Base-by-base conservation (phyloP, 2,888 invertebrate species). In the Odontomyia ornata region DNA sequence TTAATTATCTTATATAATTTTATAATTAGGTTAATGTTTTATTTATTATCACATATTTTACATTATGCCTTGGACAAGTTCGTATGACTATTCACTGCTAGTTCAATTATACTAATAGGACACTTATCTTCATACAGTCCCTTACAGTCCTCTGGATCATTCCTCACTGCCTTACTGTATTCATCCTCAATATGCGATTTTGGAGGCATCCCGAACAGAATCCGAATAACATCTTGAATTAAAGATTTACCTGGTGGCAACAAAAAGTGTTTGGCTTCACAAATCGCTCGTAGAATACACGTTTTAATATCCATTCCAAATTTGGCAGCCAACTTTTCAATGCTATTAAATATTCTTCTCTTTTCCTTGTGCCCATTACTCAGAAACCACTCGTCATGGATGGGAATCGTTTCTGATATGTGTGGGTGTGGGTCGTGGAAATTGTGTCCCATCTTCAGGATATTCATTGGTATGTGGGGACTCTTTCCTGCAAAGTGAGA, bases 281-380 rank as follows among this genome's bases (percentile, higher is more conserved):
- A 93, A 79, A 93, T 90, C 78, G 91, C 89, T 80, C 91, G 89
- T 79, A 92, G 84, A 27, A 93, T 84, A 82, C 93, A 93, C 1
- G 83, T 80, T 62, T 83, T 85, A 9, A 82, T 79, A 76, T 85
- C 82, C 5, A 83, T 78, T 5, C 84, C 85, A 18, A 86, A 76
- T 1, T 85, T 86, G 56, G 3, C 2, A 1, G 43, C 43, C 7
- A 25, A n/a, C 9, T n/a, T 18, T 18, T 67, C 67, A 3, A 67
- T 18, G 13, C 11, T 36, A 11, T 67, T 36, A 36, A 67, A 67
- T 13, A 67, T 43, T 28, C n/a, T 18, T 18, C 67, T n/a, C 11
- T 30, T n/a, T 67, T 67, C 36, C 23, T 36, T 67, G n/a, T 67
- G 36, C 5, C 43, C 18, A 18, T 18, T 30, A 11, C 36, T 18